These are phyloP conservation scores for Cacoxenus indagator DNA, from an alignment of 2,888 invertebrate species.

Conservation along the genomic window DNA sequence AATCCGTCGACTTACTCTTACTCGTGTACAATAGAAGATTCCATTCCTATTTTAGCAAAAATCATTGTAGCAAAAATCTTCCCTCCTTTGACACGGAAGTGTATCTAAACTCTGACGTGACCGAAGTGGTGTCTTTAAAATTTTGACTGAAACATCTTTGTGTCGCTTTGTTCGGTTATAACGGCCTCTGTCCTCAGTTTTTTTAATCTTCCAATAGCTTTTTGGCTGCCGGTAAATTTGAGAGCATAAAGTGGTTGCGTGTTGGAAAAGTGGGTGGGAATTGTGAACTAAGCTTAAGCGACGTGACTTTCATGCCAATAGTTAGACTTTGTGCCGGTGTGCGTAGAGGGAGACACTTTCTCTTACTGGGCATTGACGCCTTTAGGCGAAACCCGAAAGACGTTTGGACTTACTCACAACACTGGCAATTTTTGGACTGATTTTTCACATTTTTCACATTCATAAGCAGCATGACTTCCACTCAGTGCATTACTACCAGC, in stretches of 20 bases:
- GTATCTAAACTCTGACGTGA: too few species aligned
- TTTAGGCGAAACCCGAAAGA: neutral
- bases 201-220: constrained; percentile 47
- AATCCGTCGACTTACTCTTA: too few species aligned
- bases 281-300: constrained; percentile 41
- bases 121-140: too few species aligned
- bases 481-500: neutral
- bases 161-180: neutral
- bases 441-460: too few species aligned
- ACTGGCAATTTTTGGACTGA: neutral
- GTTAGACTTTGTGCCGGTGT: constrained; percentile 9
- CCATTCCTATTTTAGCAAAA: too few species aligned
- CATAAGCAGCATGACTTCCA: too few species aligned
- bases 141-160: too few species aligned
- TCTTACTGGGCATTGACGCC: constrained; percentile 34
- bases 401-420: neutral
- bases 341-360: too few species aligned
- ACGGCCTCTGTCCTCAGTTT: constrained; percentile 52
- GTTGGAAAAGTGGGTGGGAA: neutral
- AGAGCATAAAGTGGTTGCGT: constrained; percentile 20
- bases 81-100: too few species aligned
- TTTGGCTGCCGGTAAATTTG: neutral
- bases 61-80: too few species aligned
- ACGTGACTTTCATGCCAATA: constrained; percentile 59
- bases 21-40: too few species aligned